Conservation (phyloP, 1,140 invertebrate species). For the Lordiphosa collinella region DNA sequence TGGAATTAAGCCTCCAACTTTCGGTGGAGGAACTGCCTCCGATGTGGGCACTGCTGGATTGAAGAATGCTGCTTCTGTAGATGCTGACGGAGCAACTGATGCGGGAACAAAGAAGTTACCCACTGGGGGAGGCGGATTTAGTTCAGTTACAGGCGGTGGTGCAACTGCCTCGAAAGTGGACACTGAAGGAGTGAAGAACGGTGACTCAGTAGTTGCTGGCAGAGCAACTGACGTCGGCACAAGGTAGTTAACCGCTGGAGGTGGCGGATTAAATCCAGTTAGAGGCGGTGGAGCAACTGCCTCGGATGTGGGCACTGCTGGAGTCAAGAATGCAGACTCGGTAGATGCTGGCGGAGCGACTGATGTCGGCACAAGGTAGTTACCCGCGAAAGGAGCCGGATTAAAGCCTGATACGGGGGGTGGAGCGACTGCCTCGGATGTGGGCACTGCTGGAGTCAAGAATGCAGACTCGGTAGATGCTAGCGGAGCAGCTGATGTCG, state of each 20-base stretch:
- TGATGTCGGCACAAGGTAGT: no score
- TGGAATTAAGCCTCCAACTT: no score
- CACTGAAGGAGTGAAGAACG: neutral
- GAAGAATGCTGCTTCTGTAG: neutral
- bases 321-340: no score
- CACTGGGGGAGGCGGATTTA: neutral
- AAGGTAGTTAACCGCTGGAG: neutral
- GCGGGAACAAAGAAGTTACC: neutral
- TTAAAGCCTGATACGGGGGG: no score
- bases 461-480: constrained; percentile 5
- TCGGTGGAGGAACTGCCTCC: neutral
- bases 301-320: neutral
- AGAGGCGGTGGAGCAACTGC: neutral
- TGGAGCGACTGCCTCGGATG: neutral
- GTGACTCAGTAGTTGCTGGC: constrained; percentile 1
- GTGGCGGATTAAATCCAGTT: neutral
- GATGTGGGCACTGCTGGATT: neutral
- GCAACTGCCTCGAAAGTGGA: neutral
- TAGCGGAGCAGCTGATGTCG: neutral
- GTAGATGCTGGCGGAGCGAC: no score
- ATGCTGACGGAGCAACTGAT: neutral
- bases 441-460: neutral
- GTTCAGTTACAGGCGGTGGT: neutral
- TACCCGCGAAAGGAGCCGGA: no score
- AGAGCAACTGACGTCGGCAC: neutral